These are phyloP conservation scores for Phorcus lineatus DNA, from an alignment of 2,888 invertebrate genomes.

Conservation along the genomic window DNA sequence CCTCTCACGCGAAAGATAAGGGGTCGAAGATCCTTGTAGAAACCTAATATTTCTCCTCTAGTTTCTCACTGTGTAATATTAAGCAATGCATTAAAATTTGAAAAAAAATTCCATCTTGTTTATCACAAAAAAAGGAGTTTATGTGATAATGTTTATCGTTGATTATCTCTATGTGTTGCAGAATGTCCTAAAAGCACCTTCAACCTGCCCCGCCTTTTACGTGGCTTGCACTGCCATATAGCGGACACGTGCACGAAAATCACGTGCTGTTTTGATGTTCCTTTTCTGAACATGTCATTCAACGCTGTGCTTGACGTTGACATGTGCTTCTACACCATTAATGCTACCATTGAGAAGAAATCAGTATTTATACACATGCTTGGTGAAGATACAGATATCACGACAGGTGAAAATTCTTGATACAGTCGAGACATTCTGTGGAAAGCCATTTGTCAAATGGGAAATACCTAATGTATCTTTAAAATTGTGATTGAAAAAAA, in stretches of 20 bases:
- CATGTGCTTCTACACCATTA: slow-evolving; percentile 34
- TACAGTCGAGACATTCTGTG: too few relatives aligned
- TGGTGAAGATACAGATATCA: background rate
- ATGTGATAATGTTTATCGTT: too few relatives aligned
- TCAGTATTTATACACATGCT: background rate
- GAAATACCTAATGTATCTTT: too few relatives aligned
- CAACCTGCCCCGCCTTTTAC: slow-evolving; percentile 39
- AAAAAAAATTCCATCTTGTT: too few relatives aligned
- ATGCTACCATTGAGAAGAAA: slow-evolving; percentile 29
- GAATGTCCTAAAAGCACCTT: slow-evolving; percentile 26
- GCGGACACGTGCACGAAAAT: background rate
- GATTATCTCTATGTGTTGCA: slow-evolving; percentile 9
- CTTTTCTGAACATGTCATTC: slow-evolving; percentile 29
- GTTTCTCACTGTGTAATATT: too few relatives aligned
- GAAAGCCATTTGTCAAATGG: too few relatives aligned
- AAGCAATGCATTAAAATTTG: too few relatives aligned
- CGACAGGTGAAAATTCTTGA: background rate
- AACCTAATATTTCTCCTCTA: too few relatives aligned
- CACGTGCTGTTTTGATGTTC: background rate
- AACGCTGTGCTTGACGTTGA: slow-evolving; percentile 35
- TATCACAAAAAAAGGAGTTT: too few relatives aligned
- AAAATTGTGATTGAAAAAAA: too few relatives aligned
- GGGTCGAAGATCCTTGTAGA: too few relatives aligned
- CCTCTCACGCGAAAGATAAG: too few relatives aligned
- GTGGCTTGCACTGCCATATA: background rate